These are phyloP conservation scores for Pardosa pseudoannulata DNA, from an alignment of 2,888 invertebrate species.

Conservation along the genomic window DNA sequence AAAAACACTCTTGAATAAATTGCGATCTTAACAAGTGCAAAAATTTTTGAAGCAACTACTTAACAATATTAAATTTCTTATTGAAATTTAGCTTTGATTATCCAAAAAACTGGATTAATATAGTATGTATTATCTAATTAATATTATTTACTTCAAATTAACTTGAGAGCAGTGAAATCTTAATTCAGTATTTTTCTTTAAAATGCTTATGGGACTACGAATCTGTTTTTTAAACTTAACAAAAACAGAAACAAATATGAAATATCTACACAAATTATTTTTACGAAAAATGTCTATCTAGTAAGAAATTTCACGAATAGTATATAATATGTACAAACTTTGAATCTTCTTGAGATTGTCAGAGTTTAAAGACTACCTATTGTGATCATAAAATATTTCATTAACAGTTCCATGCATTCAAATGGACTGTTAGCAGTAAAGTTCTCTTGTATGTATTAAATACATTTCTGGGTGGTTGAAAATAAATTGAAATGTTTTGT, in stretches of 20 bases:
- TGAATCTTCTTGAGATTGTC: constrained; percentile 51
- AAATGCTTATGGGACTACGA: not conserved
- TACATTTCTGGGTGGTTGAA: constrained; percentile 22
- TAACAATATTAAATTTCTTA: no score
- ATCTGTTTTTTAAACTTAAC: not conserved
- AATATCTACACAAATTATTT: not conserved
- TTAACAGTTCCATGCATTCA: not conserved
- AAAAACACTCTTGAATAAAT: no score
- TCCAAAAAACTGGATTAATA: no score
- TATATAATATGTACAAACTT: constrained; percentile 59
- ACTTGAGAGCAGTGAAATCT: no score
- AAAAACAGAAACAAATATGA: not conserved
- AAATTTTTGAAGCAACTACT: no score
- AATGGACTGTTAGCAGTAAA: constrained; percentile 19
- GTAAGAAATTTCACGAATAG: constrained; percentile 23
- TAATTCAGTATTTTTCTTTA: no score
- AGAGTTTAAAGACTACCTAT: constrained; percentile 42
- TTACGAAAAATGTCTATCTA: constrained; percentile 11
- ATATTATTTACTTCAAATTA: no score
- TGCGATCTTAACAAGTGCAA: no score
- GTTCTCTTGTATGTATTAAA: not conserved
- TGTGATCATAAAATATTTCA: not conserved
- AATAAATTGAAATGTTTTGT: no score
- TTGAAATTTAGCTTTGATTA: no score
- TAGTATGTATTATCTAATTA: no score